Evolutionary conservation across 2,888 invertebrate species (phyloP).

Genomic region (Elmis aenea): DNA sequence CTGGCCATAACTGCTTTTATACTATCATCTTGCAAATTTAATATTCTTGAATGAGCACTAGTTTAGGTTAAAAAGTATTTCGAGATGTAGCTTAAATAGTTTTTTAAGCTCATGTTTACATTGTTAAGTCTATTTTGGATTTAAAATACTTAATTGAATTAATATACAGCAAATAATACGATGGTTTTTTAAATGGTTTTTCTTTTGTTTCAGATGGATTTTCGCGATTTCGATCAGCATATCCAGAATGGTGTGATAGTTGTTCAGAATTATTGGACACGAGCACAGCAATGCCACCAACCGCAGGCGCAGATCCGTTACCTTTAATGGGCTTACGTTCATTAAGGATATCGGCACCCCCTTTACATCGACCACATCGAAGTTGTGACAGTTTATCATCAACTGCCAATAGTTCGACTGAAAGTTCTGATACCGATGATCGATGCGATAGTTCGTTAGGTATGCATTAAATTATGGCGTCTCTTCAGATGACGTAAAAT

Average conservation of each 20-base stretch:
- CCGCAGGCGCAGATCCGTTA: slow-evolving; percentile 37
- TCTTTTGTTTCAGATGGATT: slow-evolving; percentile 72
- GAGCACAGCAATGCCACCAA: slow-evolving; percentile 30
- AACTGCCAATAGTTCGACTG: slow-evolving; percentile 45
- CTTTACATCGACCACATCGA: slow-evolving; percentile 35
- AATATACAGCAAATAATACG: no score
- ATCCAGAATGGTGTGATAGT: slow-evolving; percentile 89
- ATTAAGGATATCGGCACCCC: slow-evolving; percentile 40
- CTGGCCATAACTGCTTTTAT: no score
- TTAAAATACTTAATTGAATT: no score
- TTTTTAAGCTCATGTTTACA: no score
- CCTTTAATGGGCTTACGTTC: slow-evolving; percentile 43
- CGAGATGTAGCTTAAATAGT: no score
- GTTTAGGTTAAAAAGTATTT: no score
- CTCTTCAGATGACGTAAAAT: neutral
- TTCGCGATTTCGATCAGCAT: slow-evolving; percentile 73
- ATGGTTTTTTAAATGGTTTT: no score
- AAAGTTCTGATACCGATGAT: slow-evolving; percentile 47
- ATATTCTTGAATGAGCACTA: no score
- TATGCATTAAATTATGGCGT: slow-evolving; percentile 18
- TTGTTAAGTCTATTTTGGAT: no score
- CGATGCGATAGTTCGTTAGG: slow-evolving; percentile 50
- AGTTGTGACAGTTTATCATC: slow-evolving; percentile 43
- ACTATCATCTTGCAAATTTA: no score
- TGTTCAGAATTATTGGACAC: slow-evolving; percentile 53